Conservation (phyloP, 2,888 invertebrate genomes). For the Liopterus haemorrhoidalis region DNA sequence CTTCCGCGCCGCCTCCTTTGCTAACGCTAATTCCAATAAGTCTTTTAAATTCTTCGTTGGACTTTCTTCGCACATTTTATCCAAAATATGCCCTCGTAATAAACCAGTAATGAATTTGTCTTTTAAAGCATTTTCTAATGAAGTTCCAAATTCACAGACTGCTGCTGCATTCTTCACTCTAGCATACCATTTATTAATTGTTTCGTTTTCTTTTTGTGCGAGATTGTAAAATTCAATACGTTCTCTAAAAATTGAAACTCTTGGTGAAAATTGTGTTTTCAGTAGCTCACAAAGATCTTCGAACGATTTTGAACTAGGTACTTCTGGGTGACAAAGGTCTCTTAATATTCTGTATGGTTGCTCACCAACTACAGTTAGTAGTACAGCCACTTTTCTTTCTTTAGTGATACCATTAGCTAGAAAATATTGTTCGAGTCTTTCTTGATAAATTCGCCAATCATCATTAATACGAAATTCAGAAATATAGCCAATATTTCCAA, state of each 20-base stretch:
- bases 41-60: too few species aligned
- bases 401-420: conserved; percentile 21
- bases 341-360: conserved; percentile 22
- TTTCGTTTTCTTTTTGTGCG: conserved; percentile 21
- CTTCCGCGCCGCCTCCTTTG: too few species aligned
- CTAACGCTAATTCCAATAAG: too few species aligned
- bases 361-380: conserved; percentile 20
- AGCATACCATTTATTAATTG: too few species aligned
- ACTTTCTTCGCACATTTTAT: too few species aligned
- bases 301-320: conserved; percentile 14
- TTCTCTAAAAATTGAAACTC: conserved; percentile 24
- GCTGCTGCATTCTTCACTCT: too few species aligned
- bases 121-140: too few species aligned
- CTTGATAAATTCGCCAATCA: conserved; percentile 17
- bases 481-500: too few species aligned
- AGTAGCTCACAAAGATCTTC: conserved; percentile 15
- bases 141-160: too few species aligned
- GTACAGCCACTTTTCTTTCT: conserved; percentile 18
- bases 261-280: conserved; percentile 18
- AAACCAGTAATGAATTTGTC: too few species aligned
- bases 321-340: conserved; percentile 23
- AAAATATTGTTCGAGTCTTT: conserved; percentile 19
- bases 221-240: conserved; percentile 26
- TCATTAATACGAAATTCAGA: too few species aligned
- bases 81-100: too few species aligned